Percentiles rank a stretch among this genome's conserved stretches.
Conservation (phyloP, 2,797 vertebrate species). For the Chloroceryle amazona region DNA sequence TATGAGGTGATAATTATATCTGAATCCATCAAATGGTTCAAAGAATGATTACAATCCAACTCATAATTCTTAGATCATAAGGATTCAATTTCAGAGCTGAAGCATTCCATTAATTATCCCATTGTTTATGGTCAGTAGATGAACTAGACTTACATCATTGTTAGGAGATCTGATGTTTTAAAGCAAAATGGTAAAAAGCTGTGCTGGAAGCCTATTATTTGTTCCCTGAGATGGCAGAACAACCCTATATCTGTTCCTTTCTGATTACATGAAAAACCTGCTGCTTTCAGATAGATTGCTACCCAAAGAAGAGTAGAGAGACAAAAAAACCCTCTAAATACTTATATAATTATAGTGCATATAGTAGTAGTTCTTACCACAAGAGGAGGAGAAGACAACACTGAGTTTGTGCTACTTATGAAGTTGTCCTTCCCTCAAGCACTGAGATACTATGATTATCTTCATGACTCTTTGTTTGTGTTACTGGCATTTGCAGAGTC, state of each 20-base stretch:
- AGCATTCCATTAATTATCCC: constrained; percentile 32
- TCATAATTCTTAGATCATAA: constrained; percentile 28
- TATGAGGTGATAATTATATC: constrained; percentile 43
- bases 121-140: constrained; percentile 27
- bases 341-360: background rate
- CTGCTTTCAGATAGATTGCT: background rate
- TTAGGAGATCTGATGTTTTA: constrained; percentile 1
- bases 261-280: background rate
- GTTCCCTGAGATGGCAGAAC: constrained; percentile 2
- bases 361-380: background rate
- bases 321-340: background rate
- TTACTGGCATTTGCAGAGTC: constrained; percentile 6
- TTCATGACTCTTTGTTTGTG: background rate
- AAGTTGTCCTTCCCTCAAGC: background rate
- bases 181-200: background rate
- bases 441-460: constrained; percentile 35
- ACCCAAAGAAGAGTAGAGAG: background rate
- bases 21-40: constrained; percentile 23
- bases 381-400: constrained; percentile 10
- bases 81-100: constrained; percentile 45
- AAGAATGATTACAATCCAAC: background rate
- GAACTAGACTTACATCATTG: background rate
- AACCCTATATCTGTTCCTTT: background rate
- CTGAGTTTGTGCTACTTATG: background rate
- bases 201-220: background rate